Conservation (phyloP, 2,797 vertebrate species). For the Galago senegalensis region DNA sequence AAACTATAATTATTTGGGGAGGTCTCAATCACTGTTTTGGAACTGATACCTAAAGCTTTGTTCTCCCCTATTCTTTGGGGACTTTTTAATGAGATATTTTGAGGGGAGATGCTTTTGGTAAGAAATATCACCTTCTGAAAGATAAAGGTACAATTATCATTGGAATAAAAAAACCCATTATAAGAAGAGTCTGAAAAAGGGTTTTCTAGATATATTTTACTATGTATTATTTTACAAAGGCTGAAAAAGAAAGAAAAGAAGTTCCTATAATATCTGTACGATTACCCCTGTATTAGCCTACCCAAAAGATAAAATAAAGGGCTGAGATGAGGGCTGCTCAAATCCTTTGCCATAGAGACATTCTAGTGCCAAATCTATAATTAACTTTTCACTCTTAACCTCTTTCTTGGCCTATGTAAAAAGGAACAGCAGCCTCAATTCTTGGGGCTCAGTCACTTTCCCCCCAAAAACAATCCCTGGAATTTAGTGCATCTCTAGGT, state of each 20-base stretch:
- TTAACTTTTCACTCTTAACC: constrained; percentile 59
- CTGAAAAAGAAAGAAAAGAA: constrained; percentile 68
- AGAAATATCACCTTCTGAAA: constrained; percentile 80
- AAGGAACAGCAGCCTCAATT: constrained; percentile 28
- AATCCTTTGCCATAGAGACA: constrained; percentile 30
- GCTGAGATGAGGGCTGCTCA: constrained; percentile 22
- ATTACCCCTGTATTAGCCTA: constrained; percentile 74
- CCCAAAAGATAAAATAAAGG: constrained; percentile 59
- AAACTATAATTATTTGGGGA: constrained; percentile 81
- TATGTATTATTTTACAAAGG: constrained; percentile 70
- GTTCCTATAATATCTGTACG: constrained; percentile 70
- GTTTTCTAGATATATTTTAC: constrained; percentile 79
- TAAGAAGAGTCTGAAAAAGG: constrained; percentile 74
- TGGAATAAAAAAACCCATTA: constrained; percentile 79
- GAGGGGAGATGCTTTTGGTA: constrained; percentile 64
- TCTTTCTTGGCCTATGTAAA: constrained; percentile 59
- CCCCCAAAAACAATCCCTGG: background rate
- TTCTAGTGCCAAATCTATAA: constrained; percentile 39
- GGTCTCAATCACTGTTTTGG: constrained; percentile 81
- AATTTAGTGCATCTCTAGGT: constrained; percentile 14
- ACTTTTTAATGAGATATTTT: constrained; percentile 79
- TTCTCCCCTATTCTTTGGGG: constrained; percentile 73
- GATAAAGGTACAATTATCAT: constrained; percentile 81
- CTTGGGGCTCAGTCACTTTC: background rate
- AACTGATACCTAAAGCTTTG: constrained; percentile 77